Evolutionary conservation across 2,797 vertebrate species (phyloP).

Genomic region (Vultur gryphus): DNA sequence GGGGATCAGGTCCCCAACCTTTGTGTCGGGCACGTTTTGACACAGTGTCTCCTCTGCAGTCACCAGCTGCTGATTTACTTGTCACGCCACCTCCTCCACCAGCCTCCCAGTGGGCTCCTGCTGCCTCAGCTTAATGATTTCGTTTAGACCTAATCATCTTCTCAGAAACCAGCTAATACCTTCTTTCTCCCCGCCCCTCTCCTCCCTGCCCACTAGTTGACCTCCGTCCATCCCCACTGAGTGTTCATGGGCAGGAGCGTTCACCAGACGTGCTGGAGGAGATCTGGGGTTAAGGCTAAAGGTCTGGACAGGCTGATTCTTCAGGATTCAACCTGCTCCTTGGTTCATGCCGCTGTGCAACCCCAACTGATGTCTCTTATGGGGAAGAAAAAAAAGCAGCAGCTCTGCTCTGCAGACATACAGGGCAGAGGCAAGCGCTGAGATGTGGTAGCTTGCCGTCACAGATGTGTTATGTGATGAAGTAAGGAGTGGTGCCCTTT

Average conservation of each 20-base stretch:
- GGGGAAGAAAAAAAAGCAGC: not conserved
- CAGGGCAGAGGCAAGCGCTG: not conserved
- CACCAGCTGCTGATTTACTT: not conserved
- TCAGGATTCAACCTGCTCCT: not conserved
- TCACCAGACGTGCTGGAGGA: not conserved
- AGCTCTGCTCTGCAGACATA: not conserved
- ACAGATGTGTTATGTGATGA: not conserved
- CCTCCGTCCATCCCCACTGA: not conserved
- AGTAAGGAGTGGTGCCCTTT: not conserved
- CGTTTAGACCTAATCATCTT: not conserved
- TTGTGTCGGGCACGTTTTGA: accelerated
- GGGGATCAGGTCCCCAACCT: not conserved
- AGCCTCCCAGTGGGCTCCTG: not conserved
- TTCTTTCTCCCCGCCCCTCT: not conserved
- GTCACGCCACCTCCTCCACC: not conserved
- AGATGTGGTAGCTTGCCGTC: not conserved
- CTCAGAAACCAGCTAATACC: not conserved
- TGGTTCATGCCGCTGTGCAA: not conserved
- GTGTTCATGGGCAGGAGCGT: accelerated
- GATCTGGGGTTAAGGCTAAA: not conserved
- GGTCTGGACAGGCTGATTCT: not conserved
- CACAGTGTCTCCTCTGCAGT: not conserved
- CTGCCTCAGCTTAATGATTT: constrained; percentile 12
- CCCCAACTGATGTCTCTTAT: accelerated
- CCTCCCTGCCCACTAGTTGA: not conserved